Base-by-base conservation (phyloP, 2,888 invertebrate species). In the Cyaniris semiargus region DNA sequence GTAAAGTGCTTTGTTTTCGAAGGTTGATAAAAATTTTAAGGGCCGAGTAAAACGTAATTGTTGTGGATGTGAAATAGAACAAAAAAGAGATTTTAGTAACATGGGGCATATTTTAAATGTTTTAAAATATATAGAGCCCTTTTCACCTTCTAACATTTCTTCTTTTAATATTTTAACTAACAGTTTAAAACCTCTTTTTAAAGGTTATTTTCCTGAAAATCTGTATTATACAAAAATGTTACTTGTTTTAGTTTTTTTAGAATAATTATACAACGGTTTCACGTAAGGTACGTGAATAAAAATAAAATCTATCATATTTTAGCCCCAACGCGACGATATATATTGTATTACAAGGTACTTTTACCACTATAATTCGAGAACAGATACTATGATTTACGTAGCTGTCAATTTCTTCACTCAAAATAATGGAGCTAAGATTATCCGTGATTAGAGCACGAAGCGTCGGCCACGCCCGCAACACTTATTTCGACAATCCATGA, bases 1-100 rank as follows among this genome's bases (percentile, higher is more conserved):
- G 66, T 66, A 66, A 66, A 66, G 66, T 13, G 23, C 10, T 27
- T 66, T 66, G 66, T 66, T 66, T 66, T 66, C 66, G 13, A 31
- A 3, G 4, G 60, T 31, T 27, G 66, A 23, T 21, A 60, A 60
- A 60, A 60, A 60, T 23, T 23, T 1, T 60, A 58, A 21, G 58
- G 58, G 58, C 58, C 21, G 60, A 60, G 13, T 23, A 60, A 23
- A 60, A 27, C 27, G 27, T 66, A 31, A 66, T 15, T 27, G 27
- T 23, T 66, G 10, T 10, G 13, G 10, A 3, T 18, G 5, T 18
- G 18, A 53, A 53, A 53, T 15, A 18, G 53, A 53, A 53, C 53
- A 53, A 18, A 53, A 53, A 4, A 18, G 5, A 18, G 5, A 53
- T 53, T 53, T 53, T 44, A 13, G 44, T 44, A 3, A 13, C 44